A percentile compares a stretch with the other conserved stretches of the same genome.
Evolutionary conservation across 1,140 invertebrate genomes (phyloP).

Genomic region (Drosophila carrolli): DNA sequence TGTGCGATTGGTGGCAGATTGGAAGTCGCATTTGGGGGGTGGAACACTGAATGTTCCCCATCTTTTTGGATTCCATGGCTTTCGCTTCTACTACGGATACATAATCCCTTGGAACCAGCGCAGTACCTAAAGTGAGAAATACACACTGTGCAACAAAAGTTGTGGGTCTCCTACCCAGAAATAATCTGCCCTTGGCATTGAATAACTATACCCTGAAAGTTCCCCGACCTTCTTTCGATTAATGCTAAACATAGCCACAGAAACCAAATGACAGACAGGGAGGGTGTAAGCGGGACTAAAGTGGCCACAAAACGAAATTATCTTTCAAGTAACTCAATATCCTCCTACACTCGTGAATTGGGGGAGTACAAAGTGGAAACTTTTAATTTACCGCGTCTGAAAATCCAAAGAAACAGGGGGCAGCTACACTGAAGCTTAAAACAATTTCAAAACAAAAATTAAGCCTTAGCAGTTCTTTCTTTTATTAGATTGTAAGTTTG

Average conservation of each 20-base stretch:
- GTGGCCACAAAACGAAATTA: slow-evolving; percentile 74
- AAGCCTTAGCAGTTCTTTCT: too few species aligned
- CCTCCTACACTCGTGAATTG: slow-evolving; percentile 19
- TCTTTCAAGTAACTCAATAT: slow-evolving; percentile 78
- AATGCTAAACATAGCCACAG: slow-evolving; percentile 66
- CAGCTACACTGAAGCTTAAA: slow-evolving; percentile 7
- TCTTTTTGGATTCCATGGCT: not conserved
- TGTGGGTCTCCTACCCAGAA: slow-evolving; percentile 6
- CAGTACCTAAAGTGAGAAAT: slow-evolving; percentile 3
- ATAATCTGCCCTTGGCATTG: slow-evolving; percentile 73
- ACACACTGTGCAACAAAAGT: slow-evolving; percentile 40
- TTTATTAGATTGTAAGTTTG: too few species aligned
- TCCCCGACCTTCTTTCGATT: slow-evolving; percentile 5
- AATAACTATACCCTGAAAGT: slow-evolving; percentile 58
- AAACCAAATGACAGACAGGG: slow-evolving; percentile 51
- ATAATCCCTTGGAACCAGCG: slow-evolving; percentile 20
- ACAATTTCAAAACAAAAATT: not conserved
- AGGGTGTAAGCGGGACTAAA: slow-evolving; percentile 32
- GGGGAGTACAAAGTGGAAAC: slow-evolving; percentile 48
- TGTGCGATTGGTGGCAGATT: slow-evolving; percentile 5
- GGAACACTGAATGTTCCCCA: not conserved
- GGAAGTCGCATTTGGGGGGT: not conserved
- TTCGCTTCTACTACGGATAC: not conserved
- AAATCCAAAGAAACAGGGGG: slow-evolving; percentile 22
- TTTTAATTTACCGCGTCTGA: slow-evolving; percentile 70